Evolutionary conservation across 2,113 vertebrate genomes (phyloP), one percentile per base, ranked within the genome.

Genomic region (Phylloscopus whistleri): DNA sequence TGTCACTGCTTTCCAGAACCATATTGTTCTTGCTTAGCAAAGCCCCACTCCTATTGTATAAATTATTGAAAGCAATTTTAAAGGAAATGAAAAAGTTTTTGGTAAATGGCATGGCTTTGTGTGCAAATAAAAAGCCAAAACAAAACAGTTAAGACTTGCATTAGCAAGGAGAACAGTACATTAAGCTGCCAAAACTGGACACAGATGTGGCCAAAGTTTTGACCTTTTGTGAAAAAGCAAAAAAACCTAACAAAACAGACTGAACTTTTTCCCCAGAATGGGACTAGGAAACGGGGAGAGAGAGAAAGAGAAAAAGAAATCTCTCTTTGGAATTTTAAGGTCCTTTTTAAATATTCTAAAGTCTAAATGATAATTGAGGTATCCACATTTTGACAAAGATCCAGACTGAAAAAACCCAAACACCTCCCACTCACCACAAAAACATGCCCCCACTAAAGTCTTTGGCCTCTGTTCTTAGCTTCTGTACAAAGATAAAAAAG

Each of bases 11-110:
- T 89, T 43, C 62, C 76, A 82, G 79, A 93, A 48, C 30, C 35
- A 16, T 35, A 67, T 27, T 73, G 27, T 19, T 94, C 69, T 84
- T 92, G 66, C 27, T 79, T 87, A 58, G 58, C 2, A 4, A 79
- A 84, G 55, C 69, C 43, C 60, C 49, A 48, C 5, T 94, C 51
- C 52, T 62, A 63, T 15, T 60, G 39, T 30, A 46, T 67, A 68
- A 92, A 35, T 76, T 85, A 41, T 76, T 87, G 39, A 53, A 96
- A 87, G 19, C 35, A 28, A 90, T 83, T 95, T 89, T 89, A 85
- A 76, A 93, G 69, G 30, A 5, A 76, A 49, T 58, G 15, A 59
- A 90, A 35, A 76, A 48, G 21, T n/a, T 91, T 60, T 21, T 43
- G 20, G 62, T 67, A 70, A 75, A 33, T 19, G 31, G 3, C 31